These are phyloP conservation scores for Laticauda laticaudata DNA, from an alignment of 2,113 vertebrate genomes.

Conservation along the genomic window DNA sequence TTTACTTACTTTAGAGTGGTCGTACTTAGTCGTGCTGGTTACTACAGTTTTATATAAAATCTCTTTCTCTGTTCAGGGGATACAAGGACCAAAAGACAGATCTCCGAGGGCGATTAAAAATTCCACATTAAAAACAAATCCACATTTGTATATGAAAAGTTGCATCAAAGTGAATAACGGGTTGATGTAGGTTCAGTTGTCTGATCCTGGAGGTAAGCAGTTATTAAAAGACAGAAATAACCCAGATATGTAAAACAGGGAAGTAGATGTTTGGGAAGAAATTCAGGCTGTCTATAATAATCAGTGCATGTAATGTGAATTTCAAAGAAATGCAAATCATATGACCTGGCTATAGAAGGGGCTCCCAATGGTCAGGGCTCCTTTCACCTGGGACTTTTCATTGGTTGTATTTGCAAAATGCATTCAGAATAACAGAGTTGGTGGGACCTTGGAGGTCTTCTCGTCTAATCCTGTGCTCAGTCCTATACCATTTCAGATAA, in stretches of 20 bases:
- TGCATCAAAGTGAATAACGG: neutral
- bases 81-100: neutral
- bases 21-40: neutral
- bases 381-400: neutral
- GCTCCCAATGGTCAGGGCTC: neutral
- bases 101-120: neutral
- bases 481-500: neutral
- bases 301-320: neutral
- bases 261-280: neutral
- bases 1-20: neutral
- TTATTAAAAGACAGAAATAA: neutral
- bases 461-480: neutral
- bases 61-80: neutral
- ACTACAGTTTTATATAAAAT: neutral
- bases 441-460: neutral
- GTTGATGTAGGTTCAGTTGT: neutral
- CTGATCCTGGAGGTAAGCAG: neutral
- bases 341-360: neutral
- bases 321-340: neutral
- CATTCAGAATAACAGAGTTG: neutral
- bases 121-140: neutral
- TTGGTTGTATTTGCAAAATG: neutral
- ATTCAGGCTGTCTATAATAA: neutral
- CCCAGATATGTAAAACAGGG: neutral
- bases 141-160: slow-evolving; percentile 20